phyloP scores from a whole-genome alignment of 1,140 invertebrate genomes.

The Microplitis mediator region DNA sequence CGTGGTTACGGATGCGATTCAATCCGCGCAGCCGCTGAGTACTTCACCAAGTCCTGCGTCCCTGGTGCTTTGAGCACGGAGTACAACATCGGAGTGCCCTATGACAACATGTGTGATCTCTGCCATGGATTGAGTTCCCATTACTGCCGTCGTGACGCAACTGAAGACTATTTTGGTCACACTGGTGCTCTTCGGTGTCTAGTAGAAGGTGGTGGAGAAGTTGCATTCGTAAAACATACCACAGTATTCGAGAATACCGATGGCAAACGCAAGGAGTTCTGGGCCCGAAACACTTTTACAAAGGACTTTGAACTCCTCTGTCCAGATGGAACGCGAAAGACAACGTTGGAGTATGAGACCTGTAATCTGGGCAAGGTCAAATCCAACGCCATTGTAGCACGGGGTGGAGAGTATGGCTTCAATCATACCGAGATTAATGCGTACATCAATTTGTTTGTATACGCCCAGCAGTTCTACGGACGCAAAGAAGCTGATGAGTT shows the following conservation, averaged over 20 bases:
- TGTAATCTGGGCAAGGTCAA: slow-evolving; percentile 93
- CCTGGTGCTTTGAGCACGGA: slow-evolving; percentile 86
- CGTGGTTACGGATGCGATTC: slow-evolving; percentile 90
- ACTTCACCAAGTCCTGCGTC: slow-evolving; percentile 90
- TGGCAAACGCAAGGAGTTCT: slow-evolving; percentile 86
- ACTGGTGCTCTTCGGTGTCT: slow-evolving; percentile 91
- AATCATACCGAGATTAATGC: slow-evolving; percentile 84
- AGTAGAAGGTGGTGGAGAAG: slow-evolving; percentile 92
- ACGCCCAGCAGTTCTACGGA: slow-evolving; percentile 90
- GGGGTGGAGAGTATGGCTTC: slow-evolving; percentile 71
- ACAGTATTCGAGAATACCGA: slow-evolving; percentile 91
- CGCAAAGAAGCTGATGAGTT: slow-evolving; percentile 84
- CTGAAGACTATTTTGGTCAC: slow-evolving; percentile 88
- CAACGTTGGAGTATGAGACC: slow-evolving; percentile 76
- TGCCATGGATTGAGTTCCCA: slow-evolving; percentile 86
- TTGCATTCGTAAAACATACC: slow-evolving; percentile 93
- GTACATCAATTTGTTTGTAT: slow-evolving; percentile 85
- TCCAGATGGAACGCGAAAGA: slow-evolving; percentile 84
- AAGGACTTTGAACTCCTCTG: slow-evolving; percentile 95
- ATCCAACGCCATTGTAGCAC: slow-evolving; percentile 88
- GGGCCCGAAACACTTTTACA: slow-evolving; percentile 89
- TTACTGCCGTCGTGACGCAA: slow-evolving; percentile 83
- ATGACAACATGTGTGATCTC: slow-evolving; percentile 91
- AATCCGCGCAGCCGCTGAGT: slow-evolving; percentile 85
- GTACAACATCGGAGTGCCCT: slow-evolving; percentile 79